Conservation (phyloP, 2,797 vertebrate genomes). For the Taenioides sp. region DNA sequence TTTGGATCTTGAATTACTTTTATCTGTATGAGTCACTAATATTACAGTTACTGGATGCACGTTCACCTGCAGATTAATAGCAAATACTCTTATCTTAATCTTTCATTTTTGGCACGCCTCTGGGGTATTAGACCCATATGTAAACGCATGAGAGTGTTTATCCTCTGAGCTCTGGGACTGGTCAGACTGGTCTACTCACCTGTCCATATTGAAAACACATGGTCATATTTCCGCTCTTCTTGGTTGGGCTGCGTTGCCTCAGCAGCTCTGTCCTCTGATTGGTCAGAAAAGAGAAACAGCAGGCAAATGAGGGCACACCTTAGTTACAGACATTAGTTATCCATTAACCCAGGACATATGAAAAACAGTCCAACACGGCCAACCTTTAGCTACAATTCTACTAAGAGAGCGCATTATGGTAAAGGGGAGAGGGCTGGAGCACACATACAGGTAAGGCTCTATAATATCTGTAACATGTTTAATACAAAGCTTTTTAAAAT, state of each 20-base stretch:
- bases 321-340: conserved; percentile 73
- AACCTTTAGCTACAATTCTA: conserved; percentile 76
- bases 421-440: conserved; percentile 26
- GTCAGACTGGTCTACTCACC: conserved; percentile 14
- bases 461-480: too few species aligned
- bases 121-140: too few species aligned
- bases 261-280: conserved; percentile 47
- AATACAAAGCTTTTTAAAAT: too few species aligned
- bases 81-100: too few species aligned
- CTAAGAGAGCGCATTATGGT: conserved; percentile 38
- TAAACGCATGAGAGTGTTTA: neutral
- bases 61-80: too few species aligned
- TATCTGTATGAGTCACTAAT: too few species aligned
- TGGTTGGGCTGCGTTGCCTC: conserved; percentile 28
- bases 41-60: too few species aligned
- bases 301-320: conserved; percentile 61
- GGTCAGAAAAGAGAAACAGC: conserved; percentile 31
- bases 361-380: conserved; percentile 62
- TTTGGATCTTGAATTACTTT: too few species aligned
- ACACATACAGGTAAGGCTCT: conserved; percentile 59
- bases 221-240: conserved; percentile 38
- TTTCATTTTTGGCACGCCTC: too few species aligned
- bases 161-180: neutral
- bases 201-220: conserved; percentile 15
- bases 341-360: conserved; percentile 74